These are phyloP conservation scores for Corydoras maculifer DNA, from an alignment of 2,113 vertebrate species.

Conservation along the genomic window DNA sequence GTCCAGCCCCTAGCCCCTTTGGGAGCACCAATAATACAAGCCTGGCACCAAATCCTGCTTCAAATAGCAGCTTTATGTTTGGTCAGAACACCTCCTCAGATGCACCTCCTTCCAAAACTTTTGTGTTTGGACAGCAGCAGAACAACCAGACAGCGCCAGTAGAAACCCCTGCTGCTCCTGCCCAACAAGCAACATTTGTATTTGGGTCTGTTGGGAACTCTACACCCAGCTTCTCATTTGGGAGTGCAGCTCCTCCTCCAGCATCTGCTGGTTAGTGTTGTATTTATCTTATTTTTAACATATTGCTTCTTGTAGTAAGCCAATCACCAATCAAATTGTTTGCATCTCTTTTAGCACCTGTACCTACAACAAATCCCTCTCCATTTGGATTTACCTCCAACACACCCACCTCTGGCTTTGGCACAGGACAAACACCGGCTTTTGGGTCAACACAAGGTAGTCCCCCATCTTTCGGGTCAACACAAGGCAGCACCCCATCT, in stretches of 20 bases:
- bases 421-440: constrained; percentile 68
- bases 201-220: constrained; percentile 70
- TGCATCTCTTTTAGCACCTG: constrained; percentile 58
- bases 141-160: constrained; percentile 65
- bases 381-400: constrained; percentile 76
- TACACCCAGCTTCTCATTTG: constrained; percentile 71
- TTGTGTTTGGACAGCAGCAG: constrained; percentile 78
- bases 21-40: constrained; percentile 57
- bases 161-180: constrained; percentile 45
- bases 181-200: constrained; percentile 67
- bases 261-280: constrained; percentile 72
- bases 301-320: background rate
- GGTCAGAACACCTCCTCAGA: constrained; percentile 73
- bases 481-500: constrained; percentile 54
- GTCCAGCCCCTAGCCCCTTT: constrained; percentile 62
- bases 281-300: background rate
- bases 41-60: constrained; percentile 49
- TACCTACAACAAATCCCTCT: constrained; percentile 54
- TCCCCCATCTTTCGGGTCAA: constrained; percentile 71
- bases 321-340: constrained; percentile 35
- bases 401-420: constrained; percentile 67
- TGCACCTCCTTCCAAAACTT: constrained; percentile 65
- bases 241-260: constrained; percentile 64
- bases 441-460: constrained; percentile 68
- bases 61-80: constrained; percentile 70